These are phyloP conservation scores for Pseudopleuronectes americanus DNA, from an alignment of 2,797 vertebrate genomes.

Conservation along the genomic window DNA sequence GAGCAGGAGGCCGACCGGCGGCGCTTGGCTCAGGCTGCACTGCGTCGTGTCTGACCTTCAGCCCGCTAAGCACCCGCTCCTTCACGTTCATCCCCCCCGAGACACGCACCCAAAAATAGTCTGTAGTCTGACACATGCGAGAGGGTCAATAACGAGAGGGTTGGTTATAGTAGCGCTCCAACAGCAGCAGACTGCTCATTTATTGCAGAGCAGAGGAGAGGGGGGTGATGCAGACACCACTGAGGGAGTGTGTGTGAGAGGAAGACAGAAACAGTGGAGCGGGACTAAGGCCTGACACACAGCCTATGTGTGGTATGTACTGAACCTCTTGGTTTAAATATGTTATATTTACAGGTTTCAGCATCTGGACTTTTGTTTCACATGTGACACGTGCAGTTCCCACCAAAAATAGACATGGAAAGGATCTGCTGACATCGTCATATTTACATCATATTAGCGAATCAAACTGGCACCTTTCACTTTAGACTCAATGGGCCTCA, in stretches of 20 bases:
- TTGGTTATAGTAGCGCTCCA: background rate
- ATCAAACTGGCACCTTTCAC: no score
- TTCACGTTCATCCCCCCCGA: slow-evolving; percentile 50
- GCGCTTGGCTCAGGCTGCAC: slow-evolving; percentile 60
- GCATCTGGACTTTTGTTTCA: no score
- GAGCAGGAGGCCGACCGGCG: slow-evolving; percentile 54
- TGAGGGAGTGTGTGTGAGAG: background rate
- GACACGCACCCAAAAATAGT: slow-evolving; percentile 68
- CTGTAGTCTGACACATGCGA: slow-evolving; percentile 63
- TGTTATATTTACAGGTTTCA: no score
- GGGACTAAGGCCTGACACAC: background rate
- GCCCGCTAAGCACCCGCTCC: slow-evolving; percentile 61
- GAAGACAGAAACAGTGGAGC: background rate
- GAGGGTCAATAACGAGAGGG: slow-evolving; percentile 41
- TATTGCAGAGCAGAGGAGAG: background rate
- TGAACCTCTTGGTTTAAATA: background rate
- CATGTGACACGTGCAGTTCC: no score
- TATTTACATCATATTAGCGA: no score
- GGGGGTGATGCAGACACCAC: background rate
- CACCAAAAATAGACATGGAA: no score
- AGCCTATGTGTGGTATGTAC: background rate
- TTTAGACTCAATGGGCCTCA: no score
- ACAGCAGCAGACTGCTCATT: background rate
- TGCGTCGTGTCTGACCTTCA: slow-evolving; percentile 78
- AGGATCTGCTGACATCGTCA: no score